Percentiles rank a stretch among this genome's conserved stretches.
phyloP scores from a whole-genome alignment of 2,888 invertebrate species.

The Hirtodrosophila trivittata region DNA sequence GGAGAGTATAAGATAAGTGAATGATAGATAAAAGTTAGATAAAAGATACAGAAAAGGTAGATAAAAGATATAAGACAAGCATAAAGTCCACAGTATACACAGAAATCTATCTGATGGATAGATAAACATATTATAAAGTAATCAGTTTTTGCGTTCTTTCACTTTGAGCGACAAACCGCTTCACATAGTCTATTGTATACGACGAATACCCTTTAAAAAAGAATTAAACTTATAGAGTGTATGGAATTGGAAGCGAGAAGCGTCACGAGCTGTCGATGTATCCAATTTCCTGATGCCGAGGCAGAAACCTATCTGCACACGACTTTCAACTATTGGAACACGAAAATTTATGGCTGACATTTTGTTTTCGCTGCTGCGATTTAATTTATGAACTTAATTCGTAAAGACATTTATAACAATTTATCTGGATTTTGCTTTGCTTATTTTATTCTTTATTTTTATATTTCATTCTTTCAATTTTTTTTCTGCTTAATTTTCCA shows the following conservation, averaged over 20 bases:
- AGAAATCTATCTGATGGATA: too few species aligned
- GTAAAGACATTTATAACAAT: slow-evolving; percentile 72
- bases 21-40: too few species aligned
- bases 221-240: too few species aligned
- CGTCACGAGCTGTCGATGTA: slow-evolving; percentile 17
- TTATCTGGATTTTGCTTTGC: slow-evolving; percentile 65
- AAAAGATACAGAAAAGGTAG: too few species aligned
- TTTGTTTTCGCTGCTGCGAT: slow-evolving; percentile 33
- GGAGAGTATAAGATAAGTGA: too few species aligned
- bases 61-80: too few species aligned
- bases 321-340: slow-evolving; percentile 46
- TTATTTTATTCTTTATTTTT: slow-evolving; percentile 15
- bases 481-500: slow-evolving; percentile 6
- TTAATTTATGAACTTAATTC: slow-evolving; percentile 75
- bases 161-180: too few species aligned
- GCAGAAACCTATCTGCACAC: too few species aligned
- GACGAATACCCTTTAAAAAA: not conserved
- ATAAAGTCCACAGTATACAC: too few species aligned
- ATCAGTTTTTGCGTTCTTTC: too few species aligned
- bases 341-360: slow-evolving; percentile 51
- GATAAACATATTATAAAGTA: too few species aligned
- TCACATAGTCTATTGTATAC: not conserved
- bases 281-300: slow-evolving; percentile 36
- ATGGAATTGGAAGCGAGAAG: too few species aligned
- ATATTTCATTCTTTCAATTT: slow-evolving; percentile 21